These are phyloP conservation scores for Drosophila pseudotakahashii DNA, from an alignment of 2,888 invertebrate species.

Conservation along the genomic window DNA sequence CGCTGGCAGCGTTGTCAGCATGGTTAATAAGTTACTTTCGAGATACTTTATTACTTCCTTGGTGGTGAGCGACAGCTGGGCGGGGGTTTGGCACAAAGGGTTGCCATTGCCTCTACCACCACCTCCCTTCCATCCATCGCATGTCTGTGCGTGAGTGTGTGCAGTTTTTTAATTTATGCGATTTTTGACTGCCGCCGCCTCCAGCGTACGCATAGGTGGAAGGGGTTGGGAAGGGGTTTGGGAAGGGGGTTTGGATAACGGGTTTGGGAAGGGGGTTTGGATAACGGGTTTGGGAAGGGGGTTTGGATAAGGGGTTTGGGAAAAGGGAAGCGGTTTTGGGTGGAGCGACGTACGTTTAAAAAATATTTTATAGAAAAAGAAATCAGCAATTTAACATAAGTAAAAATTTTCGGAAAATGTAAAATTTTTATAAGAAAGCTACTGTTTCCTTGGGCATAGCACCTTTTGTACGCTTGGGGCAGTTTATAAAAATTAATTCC, in stretches of 20 bases:
- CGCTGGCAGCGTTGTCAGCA: constrained; percentile 72
- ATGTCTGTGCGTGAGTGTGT: constrained; percentile 42
- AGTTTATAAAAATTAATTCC: no score
- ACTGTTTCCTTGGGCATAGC: no score
- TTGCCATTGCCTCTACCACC: constrained; percentile 22
- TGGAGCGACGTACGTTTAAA: not conserved
- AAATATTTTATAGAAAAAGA: no score
- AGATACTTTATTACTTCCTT: constrained; percentile 81
- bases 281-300: not conserved
- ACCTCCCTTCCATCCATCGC: not conserved
- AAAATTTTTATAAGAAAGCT: no score
- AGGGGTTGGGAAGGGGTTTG: not conserved
- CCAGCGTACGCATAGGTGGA: constrained; percentile 11
- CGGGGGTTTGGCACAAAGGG: constrained; percentile 32
- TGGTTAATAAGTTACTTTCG: constrained; percentile 81
- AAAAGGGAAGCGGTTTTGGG: not conserved
- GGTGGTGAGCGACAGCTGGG: constrained; percentile 56
- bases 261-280: not conserved
- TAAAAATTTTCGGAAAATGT: no score
- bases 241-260: no score
- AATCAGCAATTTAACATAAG: no score
- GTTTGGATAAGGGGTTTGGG: no score
- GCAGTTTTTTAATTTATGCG: constrained; percentile 75
- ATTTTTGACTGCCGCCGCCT: constrained; percentile 62
- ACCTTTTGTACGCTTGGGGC: no score